phyloP scores from a whole-genome alignment of 2,113 vertebrate species.

The Sinocyclocheilus maitianheensis region DNA sequence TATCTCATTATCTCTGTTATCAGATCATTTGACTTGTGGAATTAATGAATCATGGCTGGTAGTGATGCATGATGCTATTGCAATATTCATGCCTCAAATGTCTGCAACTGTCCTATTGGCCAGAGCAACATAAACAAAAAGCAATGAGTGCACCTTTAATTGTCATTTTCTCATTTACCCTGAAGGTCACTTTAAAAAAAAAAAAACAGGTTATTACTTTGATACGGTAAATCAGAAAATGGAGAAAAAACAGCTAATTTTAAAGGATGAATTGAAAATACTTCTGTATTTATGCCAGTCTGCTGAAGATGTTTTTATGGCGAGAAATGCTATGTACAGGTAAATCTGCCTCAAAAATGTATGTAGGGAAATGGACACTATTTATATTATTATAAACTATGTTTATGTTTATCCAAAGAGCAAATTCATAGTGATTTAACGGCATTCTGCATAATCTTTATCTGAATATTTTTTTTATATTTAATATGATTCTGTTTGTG shows the following conservation, averaged over 20 bases:
- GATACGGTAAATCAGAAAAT: constrained; percentile 80
- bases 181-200: neutral
- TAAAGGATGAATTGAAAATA: constrained; percentile 81
- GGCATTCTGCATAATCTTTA: neutral
- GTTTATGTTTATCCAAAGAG: neutral
- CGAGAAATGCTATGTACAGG: constrained; percentile 85
- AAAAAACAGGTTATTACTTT: constrained; percentile 78
- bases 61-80: neutral
- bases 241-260: constrained; percentile 76
- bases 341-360: constrained; percentile 50
- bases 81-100: neutral
- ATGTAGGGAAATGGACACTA: neutral
- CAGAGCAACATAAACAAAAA: neutral
- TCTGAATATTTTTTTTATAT: neutral
- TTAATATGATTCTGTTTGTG: neutral
- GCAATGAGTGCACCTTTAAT: neutral
- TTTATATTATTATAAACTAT: neutral
- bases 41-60: neutral
- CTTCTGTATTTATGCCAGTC: constrained; percentile 87
- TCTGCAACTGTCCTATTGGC: neutral
- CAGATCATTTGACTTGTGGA: neutral
- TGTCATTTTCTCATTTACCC: neutral
- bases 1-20: neutral
- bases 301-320: constrained; percentile 79
- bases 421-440: constrained; percentile 5